phyloP scores from a whole-genome alignment of 2,113 vertebrate genomes.

The Heterochromis multidens region DNA sequence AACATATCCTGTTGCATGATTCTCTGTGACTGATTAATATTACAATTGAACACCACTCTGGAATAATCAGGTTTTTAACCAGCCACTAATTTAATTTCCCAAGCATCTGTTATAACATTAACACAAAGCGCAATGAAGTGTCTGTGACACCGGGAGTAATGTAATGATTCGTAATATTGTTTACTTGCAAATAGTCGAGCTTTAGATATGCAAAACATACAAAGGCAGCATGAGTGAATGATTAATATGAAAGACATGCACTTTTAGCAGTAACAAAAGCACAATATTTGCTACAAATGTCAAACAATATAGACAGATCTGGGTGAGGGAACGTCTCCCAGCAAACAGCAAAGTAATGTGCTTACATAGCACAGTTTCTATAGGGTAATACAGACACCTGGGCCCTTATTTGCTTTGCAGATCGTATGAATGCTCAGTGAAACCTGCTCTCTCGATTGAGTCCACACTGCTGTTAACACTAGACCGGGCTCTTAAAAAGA shows the following conservation, averaged over 20 bases:
- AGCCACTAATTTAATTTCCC: background rate
- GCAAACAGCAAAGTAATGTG: background rate
- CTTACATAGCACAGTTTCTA: background rate
- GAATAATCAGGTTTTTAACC: background rate
- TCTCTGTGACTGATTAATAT: background rate
- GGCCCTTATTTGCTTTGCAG: slow-evolving; percentile 22
- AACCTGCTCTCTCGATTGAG: slow-evolving; percentile 15
- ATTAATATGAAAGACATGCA: slow-evolving; percentile 25
- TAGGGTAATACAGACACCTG: background rate
- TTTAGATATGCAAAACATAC: slow-evolving; percentile 14
- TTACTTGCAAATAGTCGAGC: slow-evolving; percentile 10
- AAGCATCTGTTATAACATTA: background rate
- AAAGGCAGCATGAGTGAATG: slow-evolving; percentile 18
- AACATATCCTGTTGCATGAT: background rate
- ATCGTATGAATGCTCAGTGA: background rate
- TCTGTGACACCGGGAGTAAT: slow-evolving; percentile 15
- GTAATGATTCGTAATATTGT: slow-evolving; percentile 10
- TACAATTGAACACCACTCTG: background rate
- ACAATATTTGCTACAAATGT: slow-evolving; percentile 20
- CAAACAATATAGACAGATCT: slow-evolving; percentile 20
- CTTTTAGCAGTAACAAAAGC: slow-evolving; percentile 22
- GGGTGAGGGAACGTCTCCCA: background rate
- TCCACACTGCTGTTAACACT: slow-evolving; percentile 15
- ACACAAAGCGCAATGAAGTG: slow-evolving; percentile 1
- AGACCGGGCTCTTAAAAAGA: slow-evolving; percentile 9